Conservation (phyloP, 2,888 invertebrate species). For the Leptinotarsa juncta region DNA sequence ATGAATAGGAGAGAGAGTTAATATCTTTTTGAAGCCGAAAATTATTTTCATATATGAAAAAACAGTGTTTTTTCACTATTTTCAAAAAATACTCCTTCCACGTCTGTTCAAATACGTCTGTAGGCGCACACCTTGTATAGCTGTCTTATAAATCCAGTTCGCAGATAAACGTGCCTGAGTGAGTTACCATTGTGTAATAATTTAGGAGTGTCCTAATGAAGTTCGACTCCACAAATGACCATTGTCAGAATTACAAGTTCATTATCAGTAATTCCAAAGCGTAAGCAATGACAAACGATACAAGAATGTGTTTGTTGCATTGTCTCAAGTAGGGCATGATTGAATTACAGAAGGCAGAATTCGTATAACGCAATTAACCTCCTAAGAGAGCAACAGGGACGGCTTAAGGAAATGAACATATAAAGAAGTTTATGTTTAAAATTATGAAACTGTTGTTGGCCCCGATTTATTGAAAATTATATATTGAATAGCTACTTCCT, state of each 20-base stretch:
- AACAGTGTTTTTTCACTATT: too few species aligned
- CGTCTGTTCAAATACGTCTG: too few species aligned
- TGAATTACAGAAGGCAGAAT: constrained; percentile 22
- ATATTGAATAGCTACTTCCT: too few species aligned
- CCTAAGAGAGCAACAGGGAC: background rate
- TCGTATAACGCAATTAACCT: background rate
- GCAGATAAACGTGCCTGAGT: background rate
- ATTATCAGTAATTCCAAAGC: constrained; percentile 2
- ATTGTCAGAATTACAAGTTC: constrained; percentile 25
- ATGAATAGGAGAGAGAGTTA: too few species aligned
- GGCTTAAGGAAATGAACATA: background rate
- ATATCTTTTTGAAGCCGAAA: too few species aligned
- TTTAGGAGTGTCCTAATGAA: constrained; percentile 31
- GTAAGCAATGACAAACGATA: constrained; percentile 32
- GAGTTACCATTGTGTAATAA: background rate
- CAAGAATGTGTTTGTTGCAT: constrained; percentile 32
- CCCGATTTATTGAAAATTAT: too few species aligned
- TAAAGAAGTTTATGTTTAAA: too few species aligned
- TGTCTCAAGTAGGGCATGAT: constrained; percentile 29
- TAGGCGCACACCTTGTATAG: background rate
- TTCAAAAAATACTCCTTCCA: too few species aligned
- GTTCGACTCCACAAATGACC: constrained; percentile 24
- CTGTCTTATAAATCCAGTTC: background rate
- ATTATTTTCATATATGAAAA: too few species aligned
- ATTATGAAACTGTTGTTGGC: too few species aligned